These are phyloP conservation scores for Cardiocondyla obscurior DNA, from an alignment of 1,140 invertebrate species.

Conservation along the genomic window DNA sequence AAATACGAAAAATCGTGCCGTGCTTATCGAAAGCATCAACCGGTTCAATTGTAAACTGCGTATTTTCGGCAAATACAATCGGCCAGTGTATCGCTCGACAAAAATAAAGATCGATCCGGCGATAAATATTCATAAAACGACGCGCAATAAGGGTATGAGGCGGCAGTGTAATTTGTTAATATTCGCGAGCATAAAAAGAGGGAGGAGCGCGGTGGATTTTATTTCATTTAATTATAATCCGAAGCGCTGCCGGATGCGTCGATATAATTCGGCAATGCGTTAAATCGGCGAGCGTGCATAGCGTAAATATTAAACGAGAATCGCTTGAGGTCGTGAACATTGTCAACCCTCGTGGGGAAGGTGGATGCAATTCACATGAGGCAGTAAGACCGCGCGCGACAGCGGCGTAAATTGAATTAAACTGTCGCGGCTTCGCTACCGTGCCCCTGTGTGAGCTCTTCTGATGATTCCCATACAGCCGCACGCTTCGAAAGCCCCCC, in stretches of 20 bases:
- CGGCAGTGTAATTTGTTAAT: slow-evolving; percentile 10
- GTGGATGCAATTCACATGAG: slow-evolving; percentile 42
- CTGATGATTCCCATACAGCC: slow-evolving; percentile 64
- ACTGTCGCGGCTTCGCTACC: slow-evolving; percentile 28
- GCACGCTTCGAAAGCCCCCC: slow-evolving; percentile 55
- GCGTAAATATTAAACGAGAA: slow-evolving; percentile 29
- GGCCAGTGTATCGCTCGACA: slow-evolving; percentile 11
- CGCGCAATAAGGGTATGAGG: not conserved
- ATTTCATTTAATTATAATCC: slow-evolving; percentile 25
- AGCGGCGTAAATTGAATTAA: slow-evolving; percentile 66
- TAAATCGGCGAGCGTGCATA: not conserved
- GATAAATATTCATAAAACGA: slow-evolving; percentile 42
- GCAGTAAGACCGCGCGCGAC: slow-evolving; percentile 38
- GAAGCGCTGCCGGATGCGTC: not conserved
- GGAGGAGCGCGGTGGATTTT: not conserved
- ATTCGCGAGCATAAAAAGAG: slow-evolving; percentile 11
- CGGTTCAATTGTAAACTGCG: slow-evolving; percentile 31
- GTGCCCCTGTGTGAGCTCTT: not conserved
- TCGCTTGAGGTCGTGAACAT: not conserved
- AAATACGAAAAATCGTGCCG: slow-evolving; percentile 27
- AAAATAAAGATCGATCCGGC: slow-evolving; percentile 21
- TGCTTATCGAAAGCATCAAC: slow-evolving; percentile 27
- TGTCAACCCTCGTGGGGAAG: not conserved
- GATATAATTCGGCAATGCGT: slow-evolving; percentile 4
- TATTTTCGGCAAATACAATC: slow-evolving; percentile 32